A percentile compares a stretch with the other conserved stretches of the same genome.
Evolutionary conservation across 2,888 invertebrate species (phyloP).

Genomic region (Petrophora chlorosata): DNA sequence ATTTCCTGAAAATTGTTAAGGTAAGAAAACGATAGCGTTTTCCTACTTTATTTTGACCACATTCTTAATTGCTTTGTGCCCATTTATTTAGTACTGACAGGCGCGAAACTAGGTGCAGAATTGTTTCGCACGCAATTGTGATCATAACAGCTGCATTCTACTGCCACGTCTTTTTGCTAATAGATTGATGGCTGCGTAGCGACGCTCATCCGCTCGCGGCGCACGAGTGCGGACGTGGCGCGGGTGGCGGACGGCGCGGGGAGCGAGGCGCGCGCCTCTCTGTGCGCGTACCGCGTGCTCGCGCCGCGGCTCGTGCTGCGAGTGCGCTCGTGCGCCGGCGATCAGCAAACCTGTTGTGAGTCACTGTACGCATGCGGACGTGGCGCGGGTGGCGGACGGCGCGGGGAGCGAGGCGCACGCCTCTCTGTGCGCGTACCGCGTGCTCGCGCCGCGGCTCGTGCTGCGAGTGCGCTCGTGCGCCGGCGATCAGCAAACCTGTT

Average conservation of each 20-base stretch:
- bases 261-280: slow-evolving; percentile 47
- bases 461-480: slow-evolving; percentile 52
- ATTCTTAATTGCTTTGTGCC: too few species aligned
- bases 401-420: slow-evolving; percentile 47
- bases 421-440: slow-evolving; percentile 56
- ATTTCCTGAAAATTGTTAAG: too few species aligned
- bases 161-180: background rate
- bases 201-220: slow-evolving; percentile 49
- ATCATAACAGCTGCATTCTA: background rate
- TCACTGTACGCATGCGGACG: slow-evolving; percentile 33
- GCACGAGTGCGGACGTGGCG: slow-evolving; percentile 37
- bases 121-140: too few species aligned
- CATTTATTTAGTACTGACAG: too few species aligned
- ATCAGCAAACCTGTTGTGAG: slow-evolving; percentile 36
- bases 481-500: slow-evolving; percentile 32
- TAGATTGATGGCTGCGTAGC: slow-evolving; percentile 61
- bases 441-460: slow-evolving; percentile 59
- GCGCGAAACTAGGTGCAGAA: too few species aligned
- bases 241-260: slow-evolving; percentile 31
- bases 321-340: slow-evolving; percentile 47
- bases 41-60: too few species aligned
- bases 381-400: slow-evolving; percentile 26
- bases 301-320: slow-evolving; percentile 57
- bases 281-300: slow-evolving; percentile 62
- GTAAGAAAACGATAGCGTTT: too few species aligned